Percentiles rank a stretch among this genome's conserved stretches.
phyloP scores from a whole-genome alignment of 2,113 vertebrate genomes.

The Oryzias celebensis region DNA sequence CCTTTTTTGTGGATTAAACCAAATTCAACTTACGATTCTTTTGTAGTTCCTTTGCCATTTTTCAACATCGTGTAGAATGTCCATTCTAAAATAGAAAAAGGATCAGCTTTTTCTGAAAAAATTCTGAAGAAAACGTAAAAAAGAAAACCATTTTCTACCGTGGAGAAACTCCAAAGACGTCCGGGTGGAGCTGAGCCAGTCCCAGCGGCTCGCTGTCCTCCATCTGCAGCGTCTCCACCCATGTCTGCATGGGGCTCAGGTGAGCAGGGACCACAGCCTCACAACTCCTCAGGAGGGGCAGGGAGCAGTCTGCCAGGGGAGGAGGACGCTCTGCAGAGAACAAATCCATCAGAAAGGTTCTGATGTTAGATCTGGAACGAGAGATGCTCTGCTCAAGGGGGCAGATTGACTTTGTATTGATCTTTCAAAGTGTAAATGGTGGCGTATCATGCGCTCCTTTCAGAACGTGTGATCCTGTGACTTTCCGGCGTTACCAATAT shows the following conservation, averaged over 20 bases:
- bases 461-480: too few relatives aligned
- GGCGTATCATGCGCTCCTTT: too few relatives aligned
- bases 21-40: slow-evolving; percentile 82
- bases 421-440: too few relatives aligned
- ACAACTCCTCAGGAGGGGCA: slow-evolving; percentile 80
- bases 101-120: not conserved
- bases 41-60: slow-evolving; percentile 88
- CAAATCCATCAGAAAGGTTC: not conserved
- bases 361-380: too few relatives aligned
- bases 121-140: not conserved
- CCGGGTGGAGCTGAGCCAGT: slow-evolving; percentile 85
- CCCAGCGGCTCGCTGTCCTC: slow-evolving; percentile 74
- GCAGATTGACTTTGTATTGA: too few relatives aligned
- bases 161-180: slow-evolving; percentile 83
- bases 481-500: too few relatives aligned
- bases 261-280: slow-evolving; percentile 67
- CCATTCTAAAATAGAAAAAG: slow-evolving; percentile 72
- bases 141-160: slow-evolving; percentile 67
- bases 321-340: slow-evolving; percentile 52
- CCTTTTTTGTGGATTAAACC: too few relatives aligned
- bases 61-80: slow-evolving; percentile 83
- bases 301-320: slow-evolving; percentile 48
- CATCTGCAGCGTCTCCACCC: slow-evolving; percentile 81
- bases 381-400: too few relatives aligned
- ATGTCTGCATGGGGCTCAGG: slow-evolving; percentile 75